Percentiles rank a stretch among this genome's conserved stretches.
Evolutionary conservation across 2,113 vertebrate genomes (phyloP).

Genomic region (Rhynchomys soricoides): DNA sequence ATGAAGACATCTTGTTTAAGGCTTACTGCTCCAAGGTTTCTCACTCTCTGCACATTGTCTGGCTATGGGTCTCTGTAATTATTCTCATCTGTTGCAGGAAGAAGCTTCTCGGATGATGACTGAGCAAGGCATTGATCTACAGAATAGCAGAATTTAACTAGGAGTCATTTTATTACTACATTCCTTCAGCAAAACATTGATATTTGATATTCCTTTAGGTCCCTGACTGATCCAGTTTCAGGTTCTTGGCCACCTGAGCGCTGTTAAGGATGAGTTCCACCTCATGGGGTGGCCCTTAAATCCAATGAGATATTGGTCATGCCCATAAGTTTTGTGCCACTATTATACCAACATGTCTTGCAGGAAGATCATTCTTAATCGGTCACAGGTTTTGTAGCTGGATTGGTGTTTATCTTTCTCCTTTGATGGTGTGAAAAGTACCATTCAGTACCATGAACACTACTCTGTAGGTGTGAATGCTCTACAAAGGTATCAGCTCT

Average conservation of each 20-base stretch:
- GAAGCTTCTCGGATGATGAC: neutral
- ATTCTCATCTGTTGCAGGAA: neutral
- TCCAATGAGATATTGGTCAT: neutral
- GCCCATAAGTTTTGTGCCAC: neutral
- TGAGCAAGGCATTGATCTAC: neutral
- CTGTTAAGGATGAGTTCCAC: neutral
- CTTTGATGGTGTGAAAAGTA: neutral
- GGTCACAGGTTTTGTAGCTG: neutral
- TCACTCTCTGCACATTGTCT: neutral
- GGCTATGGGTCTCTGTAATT: neutral
- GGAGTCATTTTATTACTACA: neutral
- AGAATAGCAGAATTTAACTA: neutral
- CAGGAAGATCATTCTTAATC: neutral
- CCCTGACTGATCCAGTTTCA: neutral
- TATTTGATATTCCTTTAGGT: neutral
- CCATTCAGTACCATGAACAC: neutral
- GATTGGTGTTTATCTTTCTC: neutral
- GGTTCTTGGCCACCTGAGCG: neutral
- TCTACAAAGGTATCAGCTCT: neutral
- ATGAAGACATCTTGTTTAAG: neutral
- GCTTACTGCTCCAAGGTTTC: neutral
- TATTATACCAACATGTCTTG: neutral
- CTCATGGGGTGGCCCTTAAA: neutral
- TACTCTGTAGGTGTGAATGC: neutral
- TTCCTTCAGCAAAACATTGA: neutral